Conservation (phyloP, 2,888 invertebrate species). For the Enoplolaimus lenunculus region DNA sequence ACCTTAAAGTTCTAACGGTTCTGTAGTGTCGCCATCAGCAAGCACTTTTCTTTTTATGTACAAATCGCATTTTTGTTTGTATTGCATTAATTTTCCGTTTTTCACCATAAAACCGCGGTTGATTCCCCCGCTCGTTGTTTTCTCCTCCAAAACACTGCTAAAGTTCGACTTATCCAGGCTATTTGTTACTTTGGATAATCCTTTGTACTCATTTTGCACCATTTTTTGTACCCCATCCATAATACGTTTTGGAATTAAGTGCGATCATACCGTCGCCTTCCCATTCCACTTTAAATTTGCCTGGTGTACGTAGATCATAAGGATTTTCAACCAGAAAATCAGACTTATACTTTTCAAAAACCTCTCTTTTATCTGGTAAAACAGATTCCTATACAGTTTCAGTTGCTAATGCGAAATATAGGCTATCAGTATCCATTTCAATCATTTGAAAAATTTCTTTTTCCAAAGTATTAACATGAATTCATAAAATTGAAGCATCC, state of each 20-base stretch:
- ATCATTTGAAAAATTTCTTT: slow-evolving; percentile 12
- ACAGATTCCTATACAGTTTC: not conserved
- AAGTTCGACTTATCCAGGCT: not conserved
- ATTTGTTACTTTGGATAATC: slow-evolving; percentile 6
- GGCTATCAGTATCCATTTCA: slow-evolving; percentile 4
- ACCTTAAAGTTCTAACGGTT: no score
- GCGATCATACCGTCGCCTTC: not conserved
- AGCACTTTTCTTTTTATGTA: no score
- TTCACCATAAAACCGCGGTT: not conserved
- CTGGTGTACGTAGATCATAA: not conserved
- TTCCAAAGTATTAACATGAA: not conserved
- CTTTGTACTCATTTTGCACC: no score
- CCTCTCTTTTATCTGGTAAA: no score
- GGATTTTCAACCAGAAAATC: not conserved
- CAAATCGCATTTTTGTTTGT: not conserved
- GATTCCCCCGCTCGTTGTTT: not conserved
- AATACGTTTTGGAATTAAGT: not conserved
- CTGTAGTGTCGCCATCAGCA: no score
- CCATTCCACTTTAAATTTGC: not conserved
- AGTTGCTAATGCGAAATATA: not conserved
- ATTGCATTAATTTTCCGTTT: not conserved
- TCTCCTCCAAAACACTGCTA: not conserved
- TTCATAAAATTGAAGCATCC: slow-evolving; percentile 2
- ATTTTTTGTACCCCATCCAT: not conserved
- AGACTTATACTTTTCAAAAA: no score